These are phyloP conservation scores for Syndactyla subalaris DNA, from an alignment of 2,797 vertebrate genomes.

Conservation along the genomic window DNA sequence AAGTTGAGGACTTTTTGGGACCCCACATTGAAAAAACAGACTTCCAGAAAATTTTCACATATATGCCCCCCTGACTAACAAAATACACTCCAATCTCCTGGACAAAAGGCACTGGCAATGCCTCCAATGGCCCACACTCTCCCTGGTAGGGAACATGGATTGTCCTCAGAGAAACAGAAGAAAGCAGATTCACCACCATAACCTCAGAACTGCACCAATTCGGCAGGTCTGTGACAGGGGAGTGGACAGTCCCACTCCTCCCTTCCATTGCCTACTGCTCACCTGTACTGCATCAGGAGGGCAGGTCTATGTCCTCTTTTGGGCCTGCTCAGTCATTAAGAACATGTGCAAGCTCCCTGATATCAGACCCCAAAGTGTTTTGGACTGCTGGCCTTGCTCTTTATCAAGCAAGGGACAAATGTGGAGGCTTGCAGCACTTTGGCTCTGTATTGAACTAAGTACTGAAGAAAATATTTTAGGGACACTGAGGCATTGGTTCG, in stretches of 20 bases:
- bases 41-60: not conserved
- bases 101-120: not conserved
- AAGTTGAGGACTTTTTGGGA: not conserved
- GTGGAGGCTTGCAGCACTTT: not conserved
- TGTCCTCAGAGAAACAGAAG: not conserved
- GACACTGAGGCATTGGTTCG: not conserved
- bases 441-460: not conserved
- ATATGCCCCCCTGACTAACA: not conserved
- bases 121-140: not conserved
- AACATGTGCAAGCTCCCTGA: not conserved
- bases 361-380: not conserved
- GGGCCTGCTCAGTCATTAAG: not conserved
- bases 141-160: not conserved
- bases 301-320: not conserved
- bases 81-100: rapidly evolving
- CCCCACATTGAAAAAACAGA: not conserved
- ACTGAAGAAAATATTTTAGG: not conserved
- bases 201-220: rapidly evolving
- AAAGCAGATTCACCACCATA: not conserved
- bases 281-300: not conserved
- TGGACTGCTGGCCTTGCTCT: not conserved
- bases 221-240: rapidly evolving
- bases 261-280: not conserved
- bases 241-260: not conserved
- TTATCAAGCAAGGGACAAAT: not conserved